phyloP scores from a whole-genome alignment of 2,888 invertebrate genomes.

The Drosophila planitibia region DNA sequence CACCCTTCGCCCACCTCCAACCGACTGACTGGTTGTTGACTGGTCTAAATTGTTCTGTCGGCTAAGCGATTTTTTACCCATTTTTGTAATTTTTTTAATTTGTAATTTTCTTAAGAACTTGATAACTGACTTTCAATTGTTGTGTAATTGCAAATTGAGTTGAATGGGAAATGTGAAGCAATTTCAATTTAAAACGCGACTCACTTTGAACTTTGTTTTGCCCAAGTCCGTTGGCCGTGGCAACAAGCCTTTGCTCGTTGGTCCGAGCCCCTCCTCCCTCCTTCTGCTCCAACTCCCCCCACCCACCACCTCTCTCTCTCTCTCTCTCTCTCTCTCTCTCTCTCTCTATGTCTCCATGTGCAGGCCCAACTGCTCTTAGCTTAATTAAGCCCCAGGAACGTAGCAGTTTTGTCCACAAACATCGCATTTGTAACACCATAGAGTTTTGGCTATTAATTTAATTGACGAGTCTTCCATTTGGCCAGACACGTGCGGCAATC shows the following conservation, averaged over 20 bases:
- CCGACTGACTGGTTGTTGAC: neutral
- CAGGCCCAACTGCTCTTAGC: slow-evolving; percentile 39
- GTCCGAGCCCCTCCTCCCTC: neutral
- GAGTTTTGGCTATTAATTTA: slow-evolving; percentile 45
- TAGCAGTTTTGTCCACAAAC: slow-evolving; percentile 2
- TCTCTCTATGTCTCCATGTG: neutral
- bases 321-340: neutral
- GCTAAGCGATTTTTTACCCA: slow-evolving; percentile 32
- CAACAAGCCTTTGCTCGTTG: slow-evolving; percentile 10
- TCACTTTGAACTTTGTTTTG: slow-evolving; percentile 41
- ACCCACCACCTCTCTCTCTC: neutral
- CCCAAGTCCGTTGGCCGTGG: slow-evolving; percentile 2
- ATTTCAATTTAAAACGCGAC: slow-evolving; percentile 22
- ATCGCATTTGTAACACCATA: slow-evolving; percentile 34
- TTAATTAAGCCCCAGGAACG: slow-evolving; percentile 44
- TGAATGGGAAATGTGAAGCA: slow-evolving; percentile 27
- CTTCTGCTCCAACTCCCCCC: neutral
- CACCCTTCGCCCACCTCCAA: neutral
- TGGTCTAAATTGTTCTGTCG: slow-evolving; percentile 18
- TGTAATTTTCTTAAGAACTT: slow-evolving; percentile 29
- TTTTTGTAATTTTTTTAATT: neutral
- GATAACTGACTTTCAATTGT: slow-evolving; percentile 31
- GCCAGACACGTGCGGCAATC: neutral
- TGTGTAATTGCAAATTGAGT: slow-evolving; percentile 40
- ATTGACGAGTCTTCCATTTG: slow-evolving; percentile 27